Evolutionary conservation across 2,888 invertebrate species (phyloP).

Genomic region (Trissoscelio sp.): DNA sequence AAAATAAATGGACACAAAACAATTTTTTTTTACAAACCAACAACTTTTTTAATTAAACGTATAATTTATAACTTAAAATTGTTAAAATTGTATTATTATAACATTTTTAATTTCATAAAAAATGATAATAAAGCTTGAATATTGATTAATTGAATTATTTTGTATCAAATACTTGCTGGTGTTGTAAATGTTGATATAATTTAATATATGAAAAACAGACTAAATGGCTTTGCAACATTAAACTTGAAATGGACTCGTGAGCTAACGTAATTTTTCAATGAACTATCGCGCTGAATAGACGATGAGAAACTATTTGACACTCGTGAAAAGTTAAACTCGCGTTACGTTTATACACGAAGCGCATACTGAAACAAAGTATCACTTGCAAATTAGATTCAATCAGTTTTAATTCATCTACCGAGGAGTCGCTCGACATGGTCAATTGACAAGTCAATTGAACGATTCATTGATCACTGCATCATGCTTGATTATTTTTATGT

Average conservation of each 20-base stretch:
- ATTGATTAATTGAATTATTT: too few relatives aligned
- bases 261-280: conserved; percentile 52
- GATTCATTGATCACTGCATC: conserved; percentile 45
- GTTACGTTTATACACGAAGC: conserved; percentile 51
- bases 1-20: too few relatives aligned
- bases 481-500: conserved; percentile 17
- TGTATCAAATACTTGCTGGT: neutral
- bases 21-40: too few relatives aligned
- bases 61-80: too few relatives aligned
- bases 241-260: conserved; percentile 24
- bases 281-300: conserved; percentile 30
- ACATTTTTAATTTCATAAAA: too few relatives aligned
- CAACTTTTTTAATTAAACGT: too few relatives aligned
- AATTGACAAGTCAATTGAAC: conserved; percentile 61
- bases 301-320: conserved; percentile 48
- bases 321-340: conserved; percentile 58
- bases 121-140: too few relatives aligned
- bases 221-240: conserved; percentile 14
- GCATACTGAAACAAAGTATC: conserved; percentile 62
- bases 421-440: conserved; percentile 48
- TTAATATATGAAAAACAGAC: neutral
- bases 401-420: conserved; percentile 51
- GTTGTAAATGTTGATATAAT: neutral
- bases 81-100: too few relatives aligned
- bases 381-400: conserved; percentile 60